phyloP scores from a whole-genome alignment of 1,140 invertebrate species.

The Heterodera schachtii region DNA sequence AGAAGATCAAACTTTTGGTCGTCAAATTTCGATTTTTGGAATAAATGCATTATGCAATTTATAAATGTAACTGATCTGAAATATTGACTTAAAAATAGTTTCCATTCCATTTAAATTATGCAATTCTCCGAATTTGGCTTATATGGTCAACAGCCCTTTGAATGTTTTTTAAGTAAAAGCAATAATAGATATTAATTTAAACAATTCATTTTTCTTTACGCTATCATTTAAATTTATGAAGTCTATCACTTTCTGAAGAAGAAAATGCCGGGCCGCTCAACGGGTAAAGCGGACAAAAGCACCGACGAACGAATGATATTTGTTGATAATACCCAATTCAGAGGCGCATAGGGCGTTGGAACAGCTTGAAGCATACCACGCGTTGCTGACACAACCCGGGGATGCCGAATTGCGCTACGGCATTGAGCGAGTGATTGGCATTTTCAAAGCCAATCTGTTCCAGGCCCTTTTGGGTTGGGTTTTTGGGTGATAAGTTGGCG shows the following conservation, averaged over 20 bases:
- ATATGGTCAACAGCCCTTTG: not conserved
- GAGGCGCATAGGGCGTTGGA: slow-evolving; percentile 52
- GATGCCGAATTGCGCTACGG: slow-evolving; percentile 44
- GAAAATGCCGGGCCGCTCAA: not conserved
- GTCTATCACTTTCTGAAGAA: not conserved
- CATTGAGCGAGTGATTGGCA: slow-evolving; percentile 53
- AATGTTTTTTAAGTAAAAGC: not conserved
- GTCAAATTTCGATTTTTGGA: too few species aligned
- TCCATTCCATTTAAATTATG: too few species aligned
- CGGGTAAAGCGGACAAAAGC: not conserved
- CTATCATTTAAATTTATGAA: not conserved
- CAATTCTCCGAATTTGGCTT: not conserved
- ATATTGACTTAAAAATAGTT: too few species aligned
- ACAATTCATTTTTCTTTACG: not conserved
- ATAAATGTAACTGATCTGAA: too few species aligned
- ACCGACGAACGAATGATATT: not conserved
- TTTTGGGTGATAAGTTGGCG: not conserved
- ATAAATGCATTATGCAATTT: too few species aligned
- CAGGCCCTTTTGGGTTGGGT: slow-evolving; percentile 51
- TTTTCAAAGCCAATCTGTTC: slow-evolving; percentile 53
- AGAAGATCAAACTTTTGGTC: too few species aligned
- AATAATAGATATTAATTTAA: not conserved
- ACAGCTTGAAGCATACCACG: slow-evolving; percentile 51
- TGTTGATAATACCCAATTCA: slow-evolving; percentile 17
- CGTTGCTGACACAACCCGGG: slow-evolving; percentile 38